Base-by-base conservation (phyloP, 1,140 invertebrate species). In the Aplysia californica region DNA sequence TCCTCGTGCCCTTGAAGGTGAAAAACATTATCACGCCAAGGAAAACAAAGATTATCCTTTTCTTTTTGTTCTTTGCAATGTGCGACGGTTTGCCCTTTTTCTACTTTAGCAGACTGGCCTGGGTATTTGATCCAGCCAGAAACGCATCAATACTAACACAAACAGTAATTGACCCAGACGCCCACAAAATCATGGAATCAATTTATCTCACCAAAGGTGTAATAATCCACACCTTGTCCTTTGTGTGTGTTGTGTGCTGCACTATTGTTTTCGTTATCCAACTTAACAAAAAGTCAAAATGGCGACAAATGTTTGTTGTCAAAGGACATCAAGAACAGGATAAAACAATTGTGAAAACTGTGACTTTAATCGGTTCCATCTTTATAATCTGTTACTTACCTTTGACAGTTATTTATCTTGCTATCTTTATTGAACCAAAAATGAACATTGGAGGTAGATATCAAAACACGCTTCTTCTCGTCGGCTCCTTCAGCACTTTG, bases 361-460 rank as follows among this genome's bases (percentile, higher is more conserved):
- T n/a, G n/a, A n/a, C n/a, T n/a, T n/a, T n/a, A n/a, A n/a, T n/a
- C n/a, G n/a, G n/a, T n/a, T n/a, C n/a, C 29, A 21, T 64, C 2
- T 64, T 64, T 31, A 64, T 64, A 3, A 64, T 64, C 26, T 64
- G 59, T 64, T 64, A 33, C 59, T 31, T 64, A 4, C 59, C 59
- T 15, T 18, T 18, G 5, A 15, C 59, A 3, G 26, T 31, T 15
- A 6, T 31, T 3, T 64, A 33, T 64, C 6, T 31, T 18, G 59
- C 59, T 31, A 64, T 64, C 29, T 29, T 35, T 31, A 2, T 15
- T 64, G 59, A 33, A 21, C 59, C 59, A 64, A 35, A 64, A 33
- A 33, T 29, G 10, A 64, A 64, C n/a, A 29, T 64, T 3, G 59
- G n/a, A 29, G 59, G 59, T 15, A 64, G n/a, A 29, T 64, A 29